Percentiles rank a stretch among this genome's conserved stretches.
Conservation (phyloP, 2,113 vertebrate genomes). For the Aviceda subcristata region DNA sequence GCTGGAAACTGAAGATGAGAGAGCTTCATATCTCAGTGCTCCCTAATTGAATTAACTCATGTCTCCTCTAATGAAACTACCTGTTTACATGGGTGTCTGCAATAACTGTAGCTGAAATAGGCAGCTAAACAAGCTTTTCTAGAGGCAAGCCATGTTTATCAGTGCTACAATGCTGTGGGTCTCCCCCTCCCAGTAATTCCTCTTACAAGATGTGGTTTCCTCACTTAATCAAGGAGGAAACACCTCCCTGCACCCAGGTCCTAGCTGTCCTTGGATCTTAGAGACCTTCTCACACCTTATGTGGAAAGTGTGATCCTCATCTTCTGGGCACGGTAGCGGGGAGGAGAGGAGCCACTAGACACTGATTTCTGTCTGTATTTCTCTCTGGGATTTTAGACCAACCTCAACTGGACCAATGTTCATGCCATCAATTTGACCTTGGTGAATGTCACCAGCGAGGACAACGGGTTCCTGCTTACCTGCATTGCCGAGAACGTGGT, state of each 20-base stretch:
- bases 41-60: background rate
- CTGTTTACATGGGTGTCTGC: background rate
- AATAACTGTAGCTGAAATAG: background rate
- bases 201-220: background rate
- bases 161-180: background rate
- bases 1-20: background rate
- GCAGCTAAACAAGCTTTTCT: background rate
- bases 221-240: background rate
- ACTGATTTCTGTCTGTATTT: background rate
- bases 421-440: constrained; percentile 95
- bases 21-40: background rate
- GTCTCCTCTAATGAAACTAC: background rate
- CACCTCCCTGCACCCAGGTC: background rate
- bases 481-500: constrained; percentile 97
- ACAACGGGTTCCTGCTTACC: constrained; percentile 90
- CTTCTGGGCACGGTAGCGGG: rapidly evolving
- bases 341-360: background rate
- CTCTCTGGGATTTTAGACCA: constrained; percentile 77
- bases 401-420: constrained; percentile 93
- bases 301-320: background rate
- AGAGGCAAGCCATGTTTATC: background rate
- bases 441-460: constrained; percentile 92
- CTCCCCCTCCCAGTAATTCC: background rate
- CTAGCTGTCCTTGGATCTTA: background rate
- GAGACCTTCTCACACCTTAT: background rate